Evolutionary conservation across 2,797 vertebrate species (phyloP).

Genomic region (Typhlichthys subterraneus): DNA sequence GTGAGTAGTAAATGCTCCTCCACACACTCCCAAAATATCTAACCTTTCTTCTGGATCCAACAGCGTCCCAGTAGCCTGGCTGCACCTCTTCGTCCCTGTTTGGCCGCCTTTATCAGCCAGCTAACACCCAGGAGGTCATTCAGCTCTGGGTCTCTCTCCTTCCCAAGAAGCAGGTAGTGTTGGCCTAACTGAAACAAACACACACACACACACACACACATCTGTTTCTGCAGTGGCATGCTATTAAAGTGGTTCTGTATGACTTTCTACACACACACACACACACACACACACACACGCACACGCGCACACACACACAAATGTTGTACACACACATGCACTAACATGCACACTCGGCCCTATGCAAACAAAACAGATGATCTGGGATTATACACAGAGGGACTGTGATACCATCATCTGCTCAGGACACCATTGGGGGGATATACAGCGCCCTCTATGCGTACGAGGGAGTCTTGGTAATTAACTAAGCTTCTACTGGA

Average conservation of each 20-base stretch:
- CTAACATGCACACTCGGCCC: no score
- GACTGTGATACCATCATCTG: no score
- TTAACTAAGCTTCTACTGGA: no score
- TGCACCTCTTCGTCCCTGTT: slow-evolving; percentile 88
- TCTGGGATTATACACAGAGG: no score
- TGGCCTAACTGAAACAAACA: slow-evolving; percentile 83
- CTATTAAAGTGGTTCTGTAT: no score
- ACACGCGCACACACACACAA: background rate
- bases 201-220: background rate
- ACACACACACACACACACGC: background rate
- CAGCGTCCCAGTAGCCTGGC: slow-evolving; percentile 84
- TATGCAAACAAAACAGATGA: no score
- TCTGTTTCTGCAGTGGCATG: no score
- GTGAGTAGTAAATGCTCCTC: slow-evolving; percentile 2
- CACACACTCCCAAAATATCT: background rate
- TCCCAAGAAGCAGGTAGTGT: slow-evolving; percentile 86
- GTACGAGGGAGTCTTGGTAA: no score
- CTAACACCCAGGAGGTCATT: slow-evolving; percentile 84
- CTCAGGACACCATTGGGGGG: no score
- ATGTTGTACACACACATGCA: no score
- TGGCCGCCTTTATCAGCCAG: slow-evolving; percentile 90
- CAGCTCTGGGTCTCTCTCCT: slow-evolving; percentile 80
- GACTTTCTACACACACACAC: no score
- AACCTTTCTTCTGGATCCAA: slow-evolving; percentile 89
- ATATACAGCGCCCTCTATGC: no score